Evolutionary conservation across 2,113 vertebrate species (phyloP).

Genomic region (Nothocercus julius): DNA sequence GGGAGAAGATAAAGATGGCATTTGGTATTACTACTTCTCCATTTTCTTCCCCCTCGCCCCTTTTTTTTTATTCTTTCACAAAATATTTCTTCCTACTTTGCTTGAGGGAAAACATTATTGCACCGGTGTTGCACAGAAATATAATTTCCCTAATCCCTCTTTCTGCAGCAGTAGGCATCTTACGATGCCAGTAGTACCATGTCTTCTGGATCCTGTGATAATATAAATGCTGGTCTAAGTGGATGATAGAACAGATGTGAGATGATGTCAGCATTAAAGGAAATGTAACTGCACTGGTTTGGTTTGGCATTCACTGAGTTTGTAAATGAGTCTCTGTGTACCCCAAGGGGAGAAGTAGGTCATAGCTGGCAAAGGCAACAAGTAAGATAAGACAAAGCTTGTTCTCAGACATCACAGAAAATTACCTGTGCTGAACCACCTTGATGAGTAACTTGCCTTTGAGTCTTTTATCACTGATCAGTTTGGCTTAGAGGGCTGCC

Average conservation of each 20-base stretch:
- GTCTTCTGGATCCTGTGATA: slow-evolving; percentile 31
- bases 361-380: slow-evolving; percentile 45
- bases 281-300: slow-evolving; percentile 44
- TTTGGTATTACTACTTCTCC: background rate
- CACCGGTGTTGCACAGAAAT: background rate
- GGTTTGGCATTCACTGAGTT: slow-evolving; percentile 45
- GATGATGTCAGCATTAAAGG: slow-evolving; percentile 54
- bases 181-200: background rate
- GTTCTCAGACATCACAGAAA: background rate
- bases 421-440: slow-evolving; percentile 24
- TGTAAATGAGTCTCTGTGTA: slow-evolving; percentile 48
- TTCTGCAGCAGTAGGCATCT: slow-evolving; percentile 23
- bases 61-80: background rate
- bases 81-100: background rate
- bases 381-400: slow-evolving; percentile 30
- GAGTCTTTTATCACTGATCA: slow-evolving; percentile 12
- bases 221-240: slow-evolving; percentile 40
- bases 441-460: slow-evolving; percentile 43
- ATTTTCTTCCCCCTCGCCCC: background rate
- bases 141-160: background rate
- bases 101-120: background rate
- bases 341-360: slow-evolving; percentile 29
- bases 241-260: slow-evolving; percentile 44
- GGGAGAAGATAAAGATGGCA: background rate
- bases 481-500: background rate